Base-by-base conservation (phyloP, 1,140 invertebrate species). In the Neoseiulus cucumeris region DNA sequence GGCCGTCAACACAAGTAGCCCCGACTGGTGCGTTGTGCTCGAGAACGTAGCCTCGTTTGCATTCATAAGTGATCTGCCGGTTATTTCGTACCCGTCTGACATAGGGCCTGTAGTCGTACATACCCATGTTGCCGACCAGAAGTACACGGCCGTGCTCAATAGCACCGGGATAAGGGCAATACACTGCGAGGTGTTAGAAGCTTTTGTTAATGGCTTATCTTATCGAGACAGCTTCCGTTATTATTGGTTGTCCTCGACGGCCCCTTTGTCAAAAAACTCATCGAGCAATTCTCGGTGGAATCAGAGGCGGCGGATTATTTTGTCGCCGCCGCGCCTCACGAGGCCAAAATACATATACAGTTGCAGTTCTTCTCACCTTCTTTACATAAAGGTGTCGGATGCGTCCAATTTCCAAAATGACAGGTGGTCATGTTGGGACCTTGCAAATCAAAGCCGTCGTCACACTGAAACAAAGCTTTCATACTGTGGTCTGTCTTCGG, bases 71-170 rank as follows among this genome's bases (percentile, higher is more conserved):
- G 30, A 97, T 95, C 74, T 95, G 89, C 69, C 93, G 89, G 72
- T 95, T 94, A 75, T 92, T 93, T 0, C 77, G 78, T 65, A 88
- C 84, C 77, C 90, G 91, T 71, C 83, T 84, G 0, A 97, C 91
- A 73, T 97, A 97, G 0, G 90, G 87, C n/a, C 91, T 77, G 73
- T 96, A 97, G 74, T 96, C 91, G 74, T 97, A 97, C 39, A 93
- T 81, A 0, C 93, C 93, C 89, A 96, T 95, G 72, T 93, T 91
- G 2, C 92, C 93, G 1, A 97, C 91, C 0, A 97, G 76, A 14
- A 95, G 78, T 0, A 97, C 89, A 74, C 91, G 89, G 7, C 93
- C 93, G 71, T 94, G 85, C 64, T 85, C 80, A 45, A 97, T 84
- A 67, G 85, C 84, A 1, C 93, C 92, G 18, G 93, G 93, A 75